These are phyloP conservation scores for Danaus plexippus DNA, from an alignment of 1,140 invertebrate genomes.

Conservation along the genomic window DNA sequence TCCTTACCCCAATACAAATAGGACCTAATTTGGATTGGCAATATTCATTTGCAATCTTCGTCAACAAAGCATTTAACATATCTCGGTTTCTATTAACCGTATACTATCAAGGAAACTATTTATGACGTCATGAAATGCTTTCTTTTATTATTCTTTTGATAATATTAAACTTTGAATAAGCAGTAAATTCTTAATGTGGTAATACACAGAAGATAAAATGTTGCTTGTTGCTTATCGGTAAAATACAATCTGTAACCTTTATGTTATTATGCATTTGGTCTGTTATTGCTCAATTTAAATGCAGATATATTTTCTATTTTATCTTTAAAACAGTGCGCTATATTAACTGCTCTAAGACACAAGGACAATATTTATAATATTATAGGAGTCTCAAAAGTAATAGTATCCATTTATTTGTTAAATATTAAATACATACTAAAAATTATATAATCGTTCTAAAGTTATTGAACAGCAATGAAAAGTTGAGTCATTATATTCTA, in stretches of 20 bases:
- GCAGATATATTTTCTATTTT: too few relatives aligned
- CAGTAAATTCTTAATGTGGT: slow-evolving; percentile 20
- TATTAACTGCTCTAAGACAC: slow-evolving; percentile 33
- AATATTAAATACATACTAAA: too few relatives aligned
- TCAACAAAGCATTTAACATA: slow-evolving; percentile 53
- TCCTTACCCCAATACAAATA: slow-evolving; percentile 2
- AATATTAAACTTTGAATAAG: slow-evolving; percentile 23
- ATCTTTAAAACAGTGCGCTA: too few relatives aligned
- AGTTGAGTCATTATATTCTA: too few relatives aligned
- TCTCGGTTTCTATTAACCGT: slow-evolving; percentile 50
- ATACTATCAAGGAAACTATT: slow-evolving; percentile 43
- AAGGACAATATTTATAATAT: slow-evolving; percentile 14
- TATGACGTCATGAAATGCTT: slow-evolving; percentile 26
- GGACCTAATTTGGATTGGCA: slow-evolving; percentile 23
- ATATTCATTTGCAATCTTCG: slow-evolving; percentile 59
- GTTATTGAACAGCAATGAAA: too few relatives aligned
- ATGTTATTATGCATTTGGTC: too few relatives aligned
- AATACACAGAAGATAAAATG: slow-evolving; percentile 8
- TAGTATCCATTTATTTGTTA: too few relatives aligned
- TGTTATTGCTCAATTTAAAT: too few relatives aligned
- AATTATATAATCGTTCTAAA: too few relatives aligned
- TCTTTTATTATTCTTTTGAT: slow-evolving; percentile 24
- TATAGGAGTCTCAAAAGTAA: too few relatives aligned
- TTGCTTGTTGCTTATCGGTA: slow-evolving; percentile 17
- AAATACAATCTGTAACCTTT: too few relatives aligned